Evolutionary conservation across 2,888 invertebrate genomes (phyloP).

Genomic region (Hydropsyche betteni): DNA sequence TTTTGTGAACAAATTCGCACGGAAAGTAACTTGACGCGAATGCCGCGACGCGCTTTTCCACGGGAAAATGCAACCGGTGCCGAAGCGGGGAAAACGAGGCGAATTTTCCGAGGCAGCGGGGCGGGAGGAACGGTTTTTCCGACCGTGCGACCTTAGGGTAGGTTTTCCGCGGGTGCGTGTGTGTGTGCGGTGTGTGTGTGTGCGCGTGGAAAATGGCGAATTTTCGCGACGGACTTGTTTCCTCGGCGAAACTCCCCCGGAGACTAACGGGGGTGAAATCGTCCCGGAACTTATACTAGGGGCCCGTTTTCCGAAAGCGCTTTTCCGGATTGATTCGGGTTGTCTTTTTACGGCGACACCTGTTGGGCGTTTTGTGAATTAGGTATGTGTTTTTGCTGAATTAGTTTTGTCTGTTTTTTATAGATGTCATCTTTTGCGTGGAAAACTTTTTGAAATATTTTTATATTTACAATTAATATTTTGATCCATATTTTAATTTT

Average conservation of each 20-base stretch:
- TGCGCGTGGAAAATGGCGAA: conserved; percentile 27
- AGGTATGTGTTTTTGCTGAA: no score
- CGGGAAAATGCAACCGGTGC: conserved; percentile 5
- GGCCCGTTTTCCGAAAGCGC: conserved; percentile 38
- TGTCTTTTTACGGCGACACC: neutral
- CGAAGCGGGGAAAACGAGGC: neutral
- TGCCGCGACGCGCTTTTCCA: neutral
- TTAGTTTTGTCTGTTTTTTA: no score
- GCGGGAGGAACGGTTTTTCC: no score
- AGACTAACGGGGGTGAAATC: conserved; percentile 47
- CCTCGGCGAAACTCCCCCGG: conserved; percentile 44
- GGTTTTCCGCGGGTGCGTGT: neutral
- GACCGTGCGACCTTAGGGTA: no score
- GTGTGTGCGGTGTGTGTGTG: neutral
- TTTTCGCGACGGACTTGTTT: conserved; percentile 37
- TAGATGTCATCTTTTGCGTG: no score
- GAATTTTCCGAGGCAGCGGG: neutral
- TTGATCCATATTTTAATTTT: no score
- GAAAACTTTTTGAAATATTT: no score
- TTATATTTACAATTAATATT: no score
- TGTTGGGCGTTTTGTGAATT: neutral
- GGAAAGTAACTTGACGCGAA: neutral
- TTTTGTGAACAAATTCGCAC: conserved; percentile 4
- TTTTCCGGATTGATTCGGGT: conserved; percentile 22
- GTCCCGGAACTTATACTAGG: conserved; percentile 44